Conservation (phyloP, 1,140 invertebrate genomes). For the Drosophila tristis region DNA sequence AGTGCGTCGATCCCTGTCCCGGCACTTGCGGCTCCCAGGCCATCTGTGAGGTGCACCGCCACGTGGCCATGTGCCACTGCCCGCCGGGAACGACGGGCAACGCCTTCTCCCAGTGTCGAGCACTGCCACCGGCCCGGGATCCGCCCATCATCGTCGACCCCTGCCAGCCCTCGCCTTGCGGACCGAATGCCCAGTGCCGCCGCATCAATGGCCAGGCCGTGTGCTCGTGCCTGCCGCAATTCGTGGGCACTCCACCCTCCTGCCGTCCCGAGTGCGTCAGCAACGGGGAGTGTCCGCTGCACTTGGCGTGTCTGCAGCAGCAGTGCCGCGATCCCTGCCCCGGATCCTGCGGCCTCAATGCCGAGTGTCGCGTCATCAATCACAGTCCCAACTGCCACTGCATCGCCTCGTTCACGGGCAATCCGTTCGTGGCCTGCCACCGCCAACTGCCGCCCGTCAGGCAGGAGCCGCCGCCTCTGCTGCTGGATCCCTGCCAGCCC, state of each 20-base stretch:
- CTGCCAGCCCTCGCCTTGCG: conserved; percentile 87
- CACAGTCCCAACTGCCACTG: conserved; percentile 91
- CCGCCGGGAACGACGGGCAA: conserved; percentile 74
- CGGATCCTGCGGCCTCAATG: conserved; percentile 87
- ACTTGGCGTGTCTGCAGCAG: conserved; percentile 86
- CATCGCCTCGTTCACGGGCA: conserved; percentile 88
- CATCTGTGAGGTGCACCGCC: conserved; percentile 91
- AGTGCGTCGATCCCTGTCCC: conserved; percentile 90
- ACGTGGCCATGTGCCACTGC: conserved; percentile 84
- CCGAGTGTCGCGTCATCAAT: conserved; percentile 91
- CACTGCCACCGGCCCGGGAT: conserved; percentile 59
- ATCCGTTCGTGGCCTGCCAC: conserved; percentile 90
- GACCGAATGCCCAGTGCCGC: conserved; percentile 86
- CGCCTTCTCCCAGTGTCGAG: conserved; percentile 66
- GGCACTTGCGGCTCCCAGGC: conserved; percentile 90
- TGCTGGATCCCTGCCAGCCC: conserved; percentile 87
- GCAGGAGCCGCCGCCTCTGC: conserved; percentile 61
- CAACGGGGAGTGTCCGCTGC: conserved; percentile 86
- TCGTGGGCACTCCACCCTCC: conserved; percentile 85
- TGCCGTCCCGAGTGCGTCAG: conserved; percentile 87
- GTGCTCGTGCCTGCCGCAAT: conserved; percentile 85
- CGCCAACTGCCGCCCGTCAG: conserved; percentile 85
- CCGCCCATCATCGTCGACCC: conserved; percentile 82
- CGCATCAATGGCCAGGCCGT: conserved; percentile 84
- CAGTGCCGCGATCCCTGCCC: conserved; percentile 87